These are phyloP conservation scores for Sparus aurata DNA, from an alignment of 2,797 vertebrate species.

Conservation along the genomic window DNA sequence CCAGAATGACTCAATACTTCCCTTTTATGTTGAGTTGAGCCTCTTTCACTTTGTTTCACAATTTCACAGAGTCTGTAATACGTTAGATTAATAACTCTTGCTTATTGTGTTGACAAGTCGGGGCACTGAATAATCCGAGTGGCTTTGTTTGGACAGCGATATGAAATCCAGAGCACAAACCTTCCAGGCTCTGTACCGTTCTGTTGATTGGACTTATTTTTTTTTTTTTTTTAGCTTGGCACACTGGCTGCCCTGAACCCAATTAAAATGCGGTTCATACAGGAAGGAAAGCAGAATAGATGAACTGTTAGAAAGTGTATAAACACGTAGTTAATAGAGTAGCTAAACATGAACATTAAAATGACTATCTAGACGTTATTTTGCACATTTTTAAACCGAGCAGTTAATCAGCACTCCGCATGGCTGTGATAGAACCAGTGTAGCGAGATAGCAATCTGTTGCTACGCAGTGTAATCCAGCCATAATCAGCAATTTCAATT, in stretches of 20 bases:
- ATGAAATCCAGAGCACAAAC: background rate
- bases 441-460: slow-evolving; percentile 7
- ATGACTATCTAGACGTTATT: background rate
- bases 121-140: background rate
- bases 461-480: background rate
- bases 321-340: background rate
- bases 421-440: background rate
- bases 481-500: slow-evolving; percentile 10
- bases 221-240: slow-evolving; percentile 7
- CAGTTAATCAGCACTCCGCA: background rate
- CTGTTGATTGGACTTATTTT: slow-evolving; percentile 20
- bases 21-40: background rate
- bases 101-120: background rate
- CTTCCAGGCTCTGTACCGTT: background rate
- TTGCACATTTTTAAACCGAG: background rate
- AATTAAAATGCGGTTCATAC: slow-evolving; percentile 21
- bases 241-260: slow-evolving; percentile 15
- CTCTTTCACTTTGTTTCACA: background rate
- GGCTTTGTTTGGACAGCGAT: background rate
- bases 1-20: too few relatives aligned
- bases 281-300: background rate
- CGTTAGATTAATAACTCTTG: background rate
- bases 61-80: background rate
- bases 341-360: background rate
- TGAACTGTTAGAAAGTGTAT: background rate